Evolutionary conservation across 2,113 vertebrate genomes (phyloP).

Genomic region (Microcebus tavaratra): DNA sequence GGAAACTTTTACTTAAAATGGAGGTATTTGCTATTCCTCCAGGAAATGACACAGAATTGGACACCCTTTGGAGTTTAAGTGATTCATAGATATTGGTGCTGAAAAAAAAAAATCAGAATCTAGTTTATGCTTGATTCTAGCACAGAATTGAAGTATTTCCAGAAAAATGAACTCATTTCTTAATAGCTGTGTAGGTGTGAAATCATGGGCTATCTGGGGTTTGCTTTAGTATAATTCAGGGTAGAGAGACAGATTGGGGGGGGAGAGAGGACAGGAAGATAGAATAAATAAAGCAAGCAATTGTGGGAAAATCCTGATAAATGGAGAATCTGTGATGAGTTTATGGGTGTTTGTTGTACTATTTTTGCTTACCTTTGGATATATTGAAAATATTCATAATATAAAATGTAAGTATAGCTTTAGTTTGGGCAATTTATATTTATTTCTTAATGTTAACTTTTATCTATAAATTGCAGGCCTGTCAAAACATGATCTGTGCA

Average conservation of each 20-base stretch:
- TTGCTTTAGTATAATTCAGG: conserved; percentile 51
- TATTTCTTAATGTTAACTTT: conserved; percentile 28
- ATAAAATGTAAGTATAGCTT: neutral
- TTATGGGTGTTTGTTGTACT: neutral
- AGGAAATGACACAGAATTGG: conserved; percentile 71
- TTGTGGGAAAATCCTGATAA: neutral
- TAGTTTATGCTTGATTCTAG: neutral
- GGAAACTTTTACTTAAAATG: conserved; percentile 72
- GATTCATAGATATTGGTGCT: conserved; percentile 50
- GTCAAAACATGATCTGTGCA: neutral
- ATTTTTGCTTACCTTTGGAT: neutral
- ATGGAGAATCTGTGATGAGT: neutral
- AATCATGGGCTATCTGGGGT: neutral
- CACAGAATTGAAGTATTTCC: conserved; percentile 8
- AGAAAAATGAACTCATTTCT: conserved; percentile 53
- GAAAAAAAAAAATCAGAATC: conserved; percentile 10
- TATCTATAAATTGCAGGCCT: neutral
- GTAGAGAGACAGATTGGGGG: neutral
- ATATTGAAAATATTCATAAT: conserved; percentile 3
- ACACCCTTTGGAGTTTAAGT: conserved; percentile 44
- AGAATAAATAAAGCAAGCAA: neutral
- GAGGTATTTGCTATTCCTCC: conserved; percentile 44
- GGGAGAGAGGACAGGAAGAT: neutral
- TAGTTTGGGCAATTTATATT: conserved; percentile 18
- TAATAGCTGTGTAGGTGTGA: neutral